phyloP scores from a whole-genome alignment of 1,140 invertebrate genomes.

The Dendroctonus ponderosae region DNA sequence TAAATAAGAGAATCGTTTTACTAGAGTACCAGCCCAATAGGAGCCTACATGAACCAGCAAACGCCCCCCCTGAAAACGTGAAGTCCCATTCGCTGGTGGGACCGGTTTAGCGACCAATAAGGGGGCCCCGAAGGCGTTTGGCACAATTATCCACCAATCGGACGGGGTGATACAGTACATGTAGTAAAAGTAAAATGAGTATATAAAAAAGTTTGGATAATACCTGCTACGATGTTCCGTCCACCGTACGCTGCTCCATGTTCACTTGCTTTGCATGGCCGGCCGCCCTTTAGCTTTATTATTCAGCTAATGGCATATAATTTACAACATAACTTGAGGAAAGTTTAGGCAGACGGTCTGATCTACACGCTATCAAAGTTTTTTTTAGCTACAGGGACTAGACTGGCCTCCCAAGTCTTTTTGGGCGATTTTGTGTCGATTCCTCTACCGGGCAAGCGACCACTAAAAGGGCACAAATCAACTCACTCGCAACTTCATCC shows the following conservation, averaged over 20 bases:
- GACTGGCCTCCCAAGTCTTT: not conserved
- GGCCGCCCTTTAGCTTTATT: constrained; percentile 46
- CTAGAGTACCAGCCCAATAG: not conserved
- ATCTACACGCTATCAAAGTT: constrained; percentile 42
- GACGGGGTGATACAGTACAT: constrained; percentile 16
- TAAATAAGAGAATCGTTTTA: not conserved
- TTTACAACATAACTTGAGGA: constrained; percentile 44
- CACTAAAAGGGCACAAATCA: not conserved
- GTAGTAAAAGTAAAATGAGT: constrained; percentile 15
- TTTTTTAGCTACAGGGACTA: not conserved
- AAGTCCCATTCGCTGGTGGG: constrained; percentile 6
- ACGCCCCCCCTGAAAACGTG: not conserved
- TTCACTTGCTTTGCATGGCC: constrained; percentile 14
- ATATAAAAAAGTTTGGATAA: constrained; percentile 50
- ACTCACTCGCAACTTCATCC: not conserved
- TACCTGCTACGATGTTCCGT: constrained; percentile 45
- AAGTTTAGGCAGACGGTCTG: constrained; percentile 39
- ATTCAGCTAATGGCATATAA: constrained; percentile 47
- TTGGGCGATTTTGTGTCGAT: not conserved
- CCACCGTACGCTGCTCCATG: constrained; percentile 29
- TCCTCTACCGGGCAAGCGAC: not conserved
- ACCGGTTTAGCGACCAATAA: constrained; percentile 24
- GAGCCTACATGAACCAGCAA: no score
- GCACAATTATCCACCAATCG: constrained; percentile 2
- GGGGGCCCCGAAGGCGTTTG: not conserved